These are phyloP conservation scores for Austrofundulus limnaeus DNA, from an alignment of 2,113 vertebrate species.

Conservation along the genomic window DNA sequence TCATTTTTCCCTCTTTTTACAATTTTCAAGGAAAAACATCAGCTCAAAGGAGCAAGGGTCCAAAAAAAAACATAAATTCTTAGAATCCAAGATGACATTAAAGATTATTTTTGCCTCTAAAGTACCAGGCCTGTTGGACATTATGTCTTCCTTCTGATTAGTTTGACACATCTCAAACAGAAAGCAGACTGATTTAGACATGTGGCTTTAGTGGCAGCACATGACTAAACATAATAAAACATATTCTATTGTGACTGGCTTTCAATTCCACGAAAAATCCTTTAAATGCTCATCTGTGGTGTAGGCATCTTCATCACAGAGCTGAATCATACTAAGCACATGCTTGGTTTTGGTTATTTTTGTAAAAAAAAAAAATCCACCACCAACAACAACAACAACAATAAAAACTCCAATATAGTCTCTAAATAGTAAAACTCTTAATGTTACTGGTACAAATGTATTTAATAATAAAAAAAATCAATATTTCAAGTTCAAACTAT, in stretches of 20 bases:
- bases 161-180: no score
- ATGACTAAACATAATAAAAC: neutral
- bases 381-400: no score
- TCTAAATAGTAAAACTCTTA: neutral
- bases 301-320: no score
- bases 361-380: neutral
- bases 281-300: no score
- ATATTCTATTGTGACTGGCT: neutral
- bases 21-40: conserved; percentile 39
- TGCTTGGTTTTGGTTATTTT: neutral
- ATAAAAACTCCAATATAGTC: neutral
- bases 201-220: no score
- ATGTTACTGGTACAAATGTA: neutral
- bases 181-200: no score
- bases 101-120: neutral
- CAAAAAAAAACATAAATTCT: neutral
- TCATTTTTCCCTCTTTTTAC: conserved; percentile 49
- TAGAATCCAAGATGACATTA: neutral
- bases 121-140: neutral
- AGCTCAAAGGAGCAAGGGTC: conserved; percentile 31
- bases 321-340: neutral
- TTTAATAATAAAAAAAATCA: no score
- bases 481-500: no score
- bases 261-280: neutral
- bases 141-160: neutral